Conservation (phyloP, 2,888 invertebrate genomes). For the Caenorhabditis zanzibari region DNA sequence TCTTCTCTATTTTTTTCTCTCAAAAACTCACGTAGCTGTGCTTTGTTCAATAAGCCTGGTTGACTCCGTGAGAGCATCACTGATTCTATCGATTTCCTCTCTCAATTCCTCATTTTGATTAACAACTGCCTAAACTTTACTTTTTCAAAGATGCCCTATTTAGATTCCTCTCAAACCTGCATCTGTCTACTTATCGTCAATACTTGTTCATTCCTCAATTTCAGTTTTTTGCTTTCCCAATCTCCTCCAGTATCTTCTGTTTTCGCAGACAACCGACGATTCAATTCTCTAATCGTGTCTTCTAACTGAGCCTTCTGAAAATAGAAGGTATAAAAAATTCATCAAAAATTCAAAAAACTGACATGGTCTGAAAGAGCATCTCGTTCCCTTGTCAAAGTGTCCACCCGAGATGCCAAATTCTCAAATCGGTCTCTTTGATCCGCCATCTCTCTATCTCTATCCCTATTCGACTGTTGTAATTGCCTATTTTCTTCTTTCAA, state of each 20-base stretch:
- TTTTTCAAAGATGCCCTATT: neutral
- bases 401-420: constrained; percentile 72
- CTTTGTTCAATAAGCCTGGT: constrained; percentile 79
- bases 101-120: constrained; percentile 80
- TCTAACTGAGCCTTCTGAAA: constrained; percentile 80
- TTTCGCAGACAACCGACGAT: constrained; percentile 75
- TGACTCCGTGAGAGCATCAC: constrained; percentile 77
- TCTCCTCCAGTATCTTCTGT: constrained; percentile 76
- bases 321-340: no score
- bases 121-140: constrained; percentile 70
- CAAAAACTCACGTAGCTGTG: constrained; percentile 71
- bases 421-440: constrained; percentile 80
- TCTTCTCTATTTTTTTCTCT: neutral
- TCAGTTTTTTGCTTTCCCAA: constrained; percentile 80
- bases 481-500: constrained; percentile 81
- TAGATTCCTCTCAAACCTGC: constrained; percentile 66
- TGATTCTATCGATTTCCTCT: constrained; percentile 75
- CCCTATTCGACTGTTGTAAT: constrained; percentile 78
- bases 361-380: constrained; percentile 77
- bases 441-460: constrained; percentile 81
- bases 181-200: constrained; percentile 79
- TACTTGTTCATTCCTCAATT: constrained; percentile 81
- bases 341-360: neutral
- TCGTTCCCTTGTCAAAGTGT: constrained; percentile 76
- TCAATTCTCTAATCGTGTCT: constrained; percentile 81